phyloP scores from a whole-genome alignment of 2,113 vertebrate species.

The Falco punctatus region DNA sequence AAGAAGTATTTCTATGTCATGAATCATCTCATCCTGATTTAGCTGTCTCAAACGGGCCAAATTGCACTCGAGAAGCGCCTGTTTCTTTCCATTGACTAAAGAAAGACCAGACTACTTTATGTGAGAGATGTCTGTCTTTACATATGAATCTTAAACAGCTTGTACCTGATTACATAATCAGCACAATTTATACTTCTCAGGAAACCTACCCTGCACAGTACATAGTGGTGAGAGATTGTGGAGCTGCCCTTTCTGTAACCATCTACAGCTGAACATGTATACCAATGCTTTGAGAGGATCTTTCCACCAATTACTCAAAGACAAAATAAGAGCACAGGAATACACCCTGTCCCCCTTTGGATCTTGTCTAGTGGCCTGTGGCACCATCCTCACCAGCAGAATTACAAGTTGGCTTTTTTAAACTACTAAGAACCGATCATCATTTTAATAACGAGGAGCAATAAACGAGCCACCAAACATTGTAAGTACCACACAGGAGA shows the following conservation, averaged over 20 bases:
- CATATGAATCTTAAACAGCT: neutral
- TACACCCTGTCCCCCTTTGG: neutral
- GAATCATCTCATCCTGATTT: slow-evolving; percentile 12
- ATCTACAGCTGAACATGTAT: neutral
- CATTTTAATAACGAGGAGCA: neutral
- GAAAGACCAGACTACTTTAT: neutral
- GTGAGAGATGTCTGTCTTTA: neutral
- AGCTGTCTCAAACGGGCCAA: neutral
- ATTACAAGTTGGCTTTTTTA: neutral
- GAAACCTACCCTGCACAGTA: neutral
- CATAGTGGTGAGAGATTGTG: neutral
- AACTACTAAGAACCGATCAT: neutral
- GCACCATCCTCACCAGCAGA: neutral
- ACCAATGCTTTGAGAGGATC: neutral
- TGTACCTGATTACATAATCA: neutral
- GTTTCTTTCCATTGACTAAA: neutral
- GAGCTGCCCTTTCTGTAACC: neutral
- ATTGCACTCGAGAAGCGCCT: neutral
- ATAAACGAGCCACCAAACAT: neutral
- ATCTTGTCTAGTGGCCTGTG: neutral
- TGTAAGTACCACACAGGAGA: neutral
- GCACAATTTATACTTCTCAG: neutral
- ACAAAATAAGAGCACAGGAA: neutral
- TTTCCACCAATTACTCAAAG: neutral
- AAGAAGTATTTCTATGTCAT: neutral